These are phyloP conservation scores for Rhinogobius similis DNA, from an alignment of 2,113 vertebrate species.

Conservation along the genomic window DNA sequence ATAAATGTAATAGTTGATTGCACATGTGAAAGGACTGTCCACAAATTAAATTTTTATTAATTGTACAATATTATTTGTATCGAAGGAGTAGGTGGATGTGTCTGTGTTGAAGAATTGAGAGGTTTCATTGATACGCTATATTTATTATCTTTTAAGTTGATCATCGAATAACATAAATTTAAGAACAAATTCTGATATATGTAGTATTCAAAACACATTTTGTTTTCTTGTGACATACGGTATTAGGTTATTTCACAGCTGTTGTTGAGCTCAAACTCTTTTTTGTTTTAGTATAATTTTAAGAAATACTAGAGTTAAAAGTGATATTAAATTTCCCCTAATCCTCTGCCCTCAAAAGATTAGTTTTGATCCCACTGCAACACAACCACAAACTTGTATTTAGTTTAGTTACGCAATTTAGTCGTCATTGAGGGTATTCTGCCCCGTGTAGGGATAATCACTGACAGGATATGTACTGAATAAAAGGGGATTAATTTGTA, in stretches of 20 bases:
- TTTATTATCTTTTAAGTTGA: too few relatives aligned
- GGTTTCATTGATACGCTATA: too few relatives aligned
- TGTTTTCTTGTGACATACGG: not conserved
- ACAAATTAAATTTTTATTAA: too few relatives aligned
- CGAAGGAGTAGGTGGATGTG: too few relatives aligned
- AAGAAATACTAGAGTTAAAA: not conserved
- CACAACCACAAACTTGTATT: slow-evolving; percentile 13
- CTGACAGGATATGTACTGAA: slow-evolving; percentile 23
- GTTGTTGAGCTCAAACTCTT: not conserved
- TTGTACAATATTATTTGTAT: too few relatives aligned
- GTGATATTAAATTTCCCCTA: not conserved
- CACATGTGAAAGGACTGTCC: too few relatives aligned
- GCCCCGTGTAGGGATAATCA: slow-evolving; percentile 28
- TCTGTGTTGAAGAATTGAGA: too few relatives aligned
- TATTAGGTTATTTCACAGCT: not conserved
- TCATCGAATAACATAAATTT: too few relatives aligned
- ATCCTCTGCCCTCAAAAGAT: slow-evolving; percentile 15
- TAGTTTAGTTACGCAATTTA: slow-evolving; percentile 23
- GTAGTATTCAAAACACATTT: too few relatives aligned
- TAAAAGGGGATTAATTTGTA: slow-evolving; percentile 52
- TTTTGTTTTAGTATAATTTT: not conserved
- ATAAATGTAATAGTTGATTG: too few relatives aligned
- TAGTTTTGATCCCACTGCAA: not conserved
- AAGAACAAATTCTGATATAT: too few relatives aligned
- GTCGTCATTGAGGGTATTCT: slow-evolving; percentile 16